A percentile compares a stretch with the other conserved stretches of the same genome.
Conservation (phyloP, 1,140 invertebrate genomes). For the Plectrocnemia conspersa region DNA sequence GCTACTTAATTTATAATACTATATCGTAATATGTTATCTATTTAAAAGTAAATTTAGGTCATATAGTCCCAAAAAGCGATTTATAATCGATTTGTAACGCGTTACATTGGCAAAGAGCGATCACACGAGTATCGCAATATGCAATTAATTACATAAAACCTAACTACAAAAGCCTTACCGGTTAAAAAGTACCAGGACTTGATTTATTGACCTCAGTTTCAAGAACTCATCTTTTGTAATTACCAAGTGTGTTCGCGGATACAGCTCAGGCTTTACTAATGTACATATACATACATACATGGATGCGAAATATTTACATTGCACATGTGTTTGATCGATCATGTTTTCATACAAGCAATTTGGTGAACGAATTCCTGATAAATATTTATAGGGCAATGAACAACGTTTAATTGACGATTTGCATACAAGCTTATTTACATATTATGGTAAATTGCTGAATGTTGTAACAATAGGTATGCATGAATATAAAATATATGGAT, state of each 20-base stretch:
- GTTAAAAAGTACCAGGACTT: conserved; percentile 3
- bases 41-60: too few species aligned
- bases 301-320: conserved; percentile 1
- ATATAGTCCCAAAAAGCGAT: too few species aligned
- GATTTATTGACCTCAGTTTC: conserved; percentile 24
- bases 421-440: conserved; percentile 29
- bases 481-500: conserved; percentile 21
- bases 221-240: conserved; percentile 24
- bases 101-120: too few species aligned
- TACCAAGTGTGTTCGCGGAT: conserved; percentile 11
- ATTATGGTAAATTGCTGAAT: conserved; percentile 24
- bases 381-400: conserved; percentile 34
- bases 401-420: conserved; percentile 33
- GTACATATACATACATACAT: not conserved
- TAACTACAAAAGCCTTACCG: too few species aligned
- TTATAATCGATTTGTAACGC: too few species aligned
- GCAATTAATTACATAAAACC: too few species aligned
- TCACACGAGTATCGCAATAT: too few species aligned
- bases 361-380: conserved; percentile 26
- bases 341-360: conserved; percentile 8
- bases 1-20: too few species aligned
- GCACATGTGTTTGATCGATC: not conserved
- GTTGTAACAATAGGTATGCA: conserved; percentile 25
- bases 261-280: conserved; percentile 15
- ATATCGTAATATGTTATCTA: too few species aligned